Percentiles rank a stretch among this genome's conserved stretches.
These are phyloP conservation scores for Drosophila erecta DNA, from an alignment of 1,140 invertebrate genomes.

Conservation along the genomic window DNA sequence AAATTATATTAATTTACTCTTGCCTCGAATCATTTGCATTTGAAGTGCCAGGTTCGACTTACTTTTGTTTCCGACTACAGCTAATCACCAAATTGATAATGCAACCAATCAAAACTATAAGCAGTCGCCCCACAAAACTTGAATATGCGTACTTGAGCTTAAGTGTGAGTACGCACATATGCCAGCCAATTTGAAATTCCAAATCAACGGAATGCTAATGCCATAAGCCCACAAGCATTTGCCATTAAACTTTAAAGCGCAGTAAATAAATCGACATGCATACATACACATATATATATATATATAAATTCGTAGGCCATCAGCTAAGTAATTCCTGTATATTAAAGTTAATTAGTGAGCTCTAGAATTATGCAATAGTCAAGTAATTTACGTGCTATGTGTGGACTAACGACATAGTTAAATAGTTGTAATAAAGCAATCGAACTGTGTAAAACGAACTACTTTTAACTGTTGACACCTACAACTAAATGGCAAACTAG, in stretches of 20 bases:
- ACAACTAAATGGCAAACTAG: constrained; percentile 52
- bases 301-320: constrained; percentile 45
- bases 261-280: constrained; percentile 35
- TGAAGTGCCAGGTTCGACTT: neutral
- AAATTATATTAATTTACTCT: neutral
- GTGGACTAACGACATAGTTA: constrained; percentile 36
- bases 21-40: neutral
- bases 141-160: constrained; percentile 15
- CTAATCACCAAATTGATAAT: constrained; percentile 22
- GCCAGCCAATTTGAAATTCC: constrained; percentile 64
- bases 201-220: constrained; percentile 43
- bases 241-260: constrained; percentile 32
- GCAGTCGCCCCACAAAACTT: constrained; percentile 20
- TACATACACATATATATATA: constrained; percentile 23
- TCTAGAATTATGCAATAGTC: constrained; percentile 39
- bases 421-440: constrained; percentile 68
- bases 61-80: neutral
- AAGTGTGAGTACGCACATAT: constrained; percentile 54
- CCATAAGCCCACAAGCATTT: constrained; percentile 49
- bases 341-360: constrained; percentile 71
- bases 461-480: constrained; percentile 66
- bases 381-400: constrained; percentile 21
- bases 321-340: constrained; percentile 68
- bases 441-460: constrained; percentile 64
- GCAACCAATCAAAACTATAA: constrained; percentile 40